Percentiles rank a stretch among this genome's conserved stretches.
phyloP scores from a whole-genome alignment of 2,888 invertebrate species.

The Bombylius discolor region DNA sequence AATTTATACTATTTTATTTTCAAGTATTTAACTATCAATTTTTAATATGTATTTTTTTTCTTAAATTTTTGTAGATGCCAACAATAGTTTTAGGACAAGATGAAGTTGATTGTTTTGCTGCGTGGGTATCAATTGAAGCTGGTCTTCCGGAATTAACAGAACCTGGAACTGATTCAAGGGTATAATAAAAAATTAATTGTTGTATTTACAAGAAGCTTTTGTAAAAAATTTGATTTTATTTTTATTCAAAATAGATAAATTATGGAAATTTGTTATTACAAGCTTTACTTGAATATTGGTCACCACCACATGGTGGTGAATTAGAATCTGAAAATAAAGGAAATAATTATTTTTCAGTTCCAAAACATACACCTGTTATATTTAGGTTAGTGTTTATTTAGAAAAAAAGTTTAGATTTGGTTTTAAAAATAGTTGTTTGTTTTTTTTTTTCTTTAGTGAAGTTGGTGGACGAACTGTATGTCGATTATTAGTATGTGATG shows the following conservation, averaged over 20 bases:
- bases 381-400: conserved; percentile 50
- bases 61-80: conserved; percentile 54
- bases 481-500: conserved; percentile 75
- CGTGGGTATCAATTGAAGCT: conserved; percentile 97
- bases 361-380: conserved; percentile 91
- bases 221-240: conserved; percentile 1
- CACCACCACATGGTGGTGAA: conserved; percentile 53
- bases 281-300: conserved; percentile 93
- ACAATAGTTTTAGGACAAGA: conserved; percentile 95
- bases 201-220: not conserved
- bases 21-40: not conserved
- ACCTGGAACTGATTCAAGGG: conserved; percentile 33
- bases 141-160: conserved; percentile 60
- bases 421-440: too few relatives aligned
- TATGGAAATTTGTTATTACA: conserved; percentile 88
- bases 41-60: not conserved
- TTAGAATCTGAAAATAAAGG: conserved; percentile 60
- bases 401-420: not conserved
- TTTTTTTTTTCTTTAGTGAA: conserved; percentile 50
- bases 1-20: not conserved
- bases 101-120: conserved; percentile 94
- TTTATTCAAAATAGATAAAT: conserved; percentile 50
- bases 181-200: conserved; percentile 9
- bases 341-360: conserved; percentile 77
- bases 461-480: conserved; percentile 91